Evolutionary conservation across 23 tunicate species (phyloP).

Genomic region (Halocynthia roretzi): DNA sequence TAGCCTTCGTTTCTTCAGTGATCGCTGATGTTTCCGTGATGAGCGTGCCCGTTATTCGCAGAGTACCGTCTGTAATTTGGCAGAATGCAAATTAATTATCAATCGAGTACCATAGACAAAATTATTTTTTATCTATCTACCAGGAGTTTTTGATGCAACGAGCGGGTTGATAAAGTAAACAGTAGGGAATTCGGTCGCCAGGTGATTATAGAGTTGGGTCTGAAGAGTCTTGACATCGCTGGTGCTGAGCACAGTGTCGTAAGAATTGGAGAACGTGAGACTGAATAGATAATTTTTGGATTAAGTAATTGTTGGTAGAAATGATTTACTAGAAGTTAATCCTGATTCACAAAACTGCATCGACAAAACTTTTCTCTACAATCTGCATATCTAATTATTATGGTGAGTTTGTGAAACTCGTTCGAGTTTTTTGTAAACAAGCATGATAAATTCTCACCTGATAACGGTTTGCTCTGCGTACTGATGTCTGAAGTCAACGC

Average conservation of each 20-base stretch:
- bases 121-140: not conserved
- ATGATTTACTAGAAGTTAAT: too few species aligned
- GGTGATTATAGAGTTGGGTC: constrained; percentile 1
- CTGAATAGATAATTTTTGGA: constrained; percentile 2
- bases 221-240: not conserved
- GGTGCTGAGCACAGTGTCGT: not conserved
- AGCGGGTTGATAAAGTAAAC: constrained; percentile 2
- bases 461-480: too few species aligned
- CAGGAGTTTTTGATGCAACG: not conserved
- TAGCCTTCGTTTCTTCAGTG: not conserved
- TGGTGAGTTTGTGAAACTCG: too few species aligned
- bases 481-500: too few species aligned
- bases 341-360: too few species aligned
- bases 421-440: too few species aligned
- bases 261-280: not conserved
- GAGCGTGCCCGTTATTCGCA: not conserved
- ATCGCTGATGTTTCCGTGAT: not conserved
- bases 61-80: not conserved
- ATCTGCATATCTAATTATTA: too few species aligned
- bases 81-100: not conserved
- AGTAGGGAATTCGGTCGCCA: not conserved
- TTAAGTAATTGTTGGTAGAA: too few species aligned
- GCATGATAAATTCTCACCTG: too few species aligned
- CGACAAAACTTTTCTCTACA: too few species aligned
- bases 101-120: too few species aligned